Conservation (phyloP, 2,888 invertebrate species). For the Zygothrica quintamaculata region DNA sequence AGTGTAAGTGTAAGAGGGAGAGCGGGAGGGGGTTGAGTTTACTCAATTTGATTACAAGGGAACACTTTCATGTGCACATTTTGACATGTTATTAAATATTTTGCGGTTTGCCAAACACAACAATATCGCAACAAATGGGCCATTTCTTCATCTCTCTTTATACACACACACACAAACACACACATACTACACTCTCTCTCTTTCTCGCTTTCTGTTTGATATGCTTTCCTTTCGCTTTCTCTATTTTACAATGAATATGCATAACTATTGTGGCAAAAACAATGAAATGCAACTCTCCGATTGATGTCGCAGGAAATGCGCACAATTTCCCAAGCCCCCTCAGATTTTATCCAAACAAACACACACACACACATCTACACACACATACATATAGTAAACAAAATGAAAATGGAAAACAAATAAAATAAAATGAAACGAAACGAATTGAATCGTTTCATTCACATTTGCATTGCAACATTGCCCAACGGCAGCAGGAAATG, state of each 20-base stretch:
- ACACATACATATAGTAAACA: neutral
- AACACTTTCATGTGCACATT: constrained; percentile 55
- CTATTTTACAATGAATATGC: constrained; percentile 42
- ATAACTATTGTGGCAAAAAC: constrained; percentile 49
- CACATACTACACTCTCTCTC: neutral
- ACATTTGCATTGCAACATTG: constrained; percentile 18
- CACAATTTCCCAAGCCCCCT: constrained; percentile 29
- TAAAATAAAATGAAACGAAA: constrained; percentile 35
- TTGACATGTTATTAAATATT: constrained; percentile 75
- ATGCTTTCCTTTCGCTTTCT: constrained; percentile 3
- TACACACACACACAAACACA: too few relatives aligned
- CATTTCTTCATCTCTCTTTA: neutral
- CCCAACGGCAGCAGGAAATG: constrained; percentile 26
- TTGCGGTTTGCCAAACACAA: constrained; percentile 55
- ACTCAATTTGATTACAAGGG: constrained; percentile 19
- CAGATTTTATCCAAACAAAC: neutral
- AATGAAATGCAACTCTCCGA: constrained; percentile 53
- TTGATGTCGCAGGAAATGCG: constrained; percentile 69
- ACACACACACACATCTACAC: neutral
- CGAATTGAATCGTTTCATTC: constrained; percentile 20
- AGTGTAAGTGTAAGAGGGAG: too few relatives aligned
- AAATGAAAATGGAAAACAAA: constrained; percentile 6
- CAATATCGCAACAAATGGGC: constrained; percentile 9
- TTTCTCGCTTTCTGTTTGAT: neutral
- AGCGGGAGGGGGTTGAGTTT: neutral